phyloP scores from a whole-genome alignment of 2,797 vertebrate genomes.

The Myotis pilosus region DNA sequence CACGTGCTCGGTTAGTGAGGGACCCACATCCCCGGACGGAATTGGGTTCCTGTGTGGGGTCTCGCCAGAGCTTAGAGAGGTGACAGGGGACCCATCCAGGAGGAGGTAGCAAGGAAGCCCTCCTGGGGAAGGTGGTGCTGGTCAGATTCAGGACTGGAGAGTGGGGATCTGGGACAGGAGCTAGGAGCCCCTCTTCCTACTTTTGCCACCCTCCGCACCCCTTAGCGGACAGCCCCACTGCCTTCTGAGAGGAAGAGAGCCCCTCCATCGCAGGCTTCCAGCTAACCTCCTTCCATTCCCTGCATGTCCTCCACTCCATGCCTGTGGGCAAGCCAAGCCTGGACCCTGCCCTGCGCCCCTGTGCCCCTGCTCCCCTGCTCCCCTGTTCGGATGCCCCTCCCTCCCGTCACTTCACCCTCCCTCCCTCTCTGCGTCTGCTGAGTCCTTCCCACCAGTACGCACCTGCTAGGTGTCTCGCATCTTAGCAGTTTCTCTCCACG shows the following conservation, averaged over 20 bases:
- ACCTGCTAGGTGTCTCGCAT: rapidly evolving
- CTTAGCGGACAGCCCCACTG: rapidly evolving
- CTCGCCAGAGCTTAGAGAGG: rapidly evolving
- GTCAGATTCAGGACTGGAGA: neutral
- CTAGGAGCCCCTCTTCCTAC: rapidly evolving
- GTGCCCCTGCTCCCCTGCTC: neutral
- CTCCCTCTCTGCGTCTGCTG: rapidly evolving
- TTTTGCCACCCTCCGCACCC: neutral
- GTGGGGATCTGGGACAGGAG: rapidly evolving
- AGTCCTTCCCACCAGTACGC: rapidly evolving
- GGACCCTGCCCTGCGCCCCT: neutral
- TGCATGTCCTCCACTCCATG: neutral
- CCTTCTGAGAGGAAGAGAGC: neutral
- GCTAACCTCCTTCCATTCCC: neutral
- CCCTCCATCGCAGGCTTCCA: neutral
- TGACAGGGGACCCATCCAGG: neutral
- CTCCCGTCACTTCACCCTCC: neutral
- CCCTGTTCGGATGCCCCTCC: neutral
- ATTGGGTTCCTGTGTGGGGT: rapidly evolving
- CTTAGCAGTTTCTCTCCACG: neutral
- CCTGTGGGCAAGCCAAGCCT: neutral
- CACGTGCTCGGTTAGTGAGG: neutral
- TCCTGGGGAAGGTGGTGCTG: neutral
- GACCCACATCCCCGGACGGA: neutral
- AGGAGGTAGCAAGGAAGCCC: rapidly evolving